Percentiles rank a stretch among this genome's conserved stretches.
These are phyloP conservation scores for Tragelaphus imberbis DNA, from an alignment of 2,113 vertebrate genomes.

Conservation along the genomic window DNA sequence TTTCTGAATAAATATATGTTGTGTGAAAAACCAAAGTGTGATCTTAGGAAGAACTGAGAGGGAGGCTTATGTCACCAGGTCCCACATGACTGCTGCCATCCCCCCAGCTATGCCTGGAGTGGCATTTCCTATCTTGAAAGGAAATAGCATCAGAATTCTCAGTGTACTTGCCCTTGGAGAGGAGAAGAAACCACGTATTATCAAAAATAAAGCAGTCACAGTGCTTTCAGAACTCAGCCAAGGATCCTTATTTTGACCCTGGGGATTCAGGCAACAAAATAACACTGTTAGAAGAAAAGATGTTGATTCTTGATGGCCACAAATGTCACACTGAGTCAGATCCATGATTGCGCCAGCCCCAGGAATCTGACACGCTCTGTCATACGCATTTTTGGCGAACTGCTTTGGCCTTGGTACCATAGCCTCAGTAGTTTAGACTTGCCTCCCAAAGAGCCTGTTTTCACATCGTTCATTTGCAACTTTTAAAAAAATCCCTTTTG, in stretches of 20 bases:
- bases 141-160: neutral
- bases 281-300: neutral
- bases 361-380: neutral
- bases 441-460: neutral
- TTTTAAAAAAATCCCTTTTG: neutral
- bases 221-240: neutral
- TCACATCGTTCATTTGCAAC: neutral
- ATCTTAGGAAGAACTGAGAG: conserved; percentile 3
- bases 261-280: neutral
- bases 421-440: neutral
- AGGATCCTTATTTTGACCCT: neutral
- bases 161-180: neutral
- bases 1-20: conserved; percentile 75
- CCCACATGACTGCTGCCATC: neutral
- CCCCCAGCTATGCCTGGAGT: neutral
- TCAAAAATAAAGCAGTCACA: neutral
- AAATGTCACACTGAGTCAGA: conserved; percentile 1
- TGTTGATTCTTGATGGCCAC: neutral
- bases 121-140: neutral
- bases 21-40: conserved; percentile 58
- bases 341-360: neutral
- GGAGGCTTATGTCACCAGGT: neutral
- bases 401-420: neutral
- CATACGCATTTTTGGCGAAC: neutral
- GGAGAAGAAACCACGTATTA: neutral